Conservation (phyloP, 2,888 invertebrate genomes). For the Protophormia terraenovae region DNA sequence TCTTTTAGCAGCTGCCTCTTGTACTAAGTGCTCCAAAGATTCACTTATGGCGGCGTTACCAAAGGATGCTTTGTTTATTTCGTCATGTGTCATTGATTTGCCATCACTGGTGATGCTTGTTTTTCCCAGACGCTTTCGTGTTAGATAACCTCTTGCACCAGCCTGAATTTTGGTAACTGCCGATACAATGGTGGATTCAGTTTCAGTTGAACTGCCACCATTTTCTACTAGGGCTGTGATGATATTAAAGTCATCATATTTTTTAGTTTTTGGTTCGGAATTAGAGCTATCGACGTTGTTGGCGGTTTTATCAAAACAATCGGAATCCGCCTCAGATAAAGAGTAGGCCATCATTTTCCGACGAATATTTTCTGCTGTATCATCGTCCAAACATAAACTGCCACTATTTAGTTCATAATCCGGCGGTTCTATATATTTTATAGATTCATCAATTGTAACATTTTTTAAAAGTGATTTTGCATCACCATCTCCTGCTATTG, state of each 20-base stretch:
- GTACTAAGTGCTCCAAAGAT: conserved; percentile 77
- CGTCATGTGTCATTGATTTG: conserved; percentile 72
- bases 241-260: conserved; percentile 76
- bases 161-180: conserved; percentile 80
- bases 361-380: conserved; percentile 76
- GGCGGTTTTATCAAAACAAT: conserved; percentile 74
- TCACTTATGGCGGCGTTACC: conserved; percentile 79
- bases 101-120: conserved; percentile 73
- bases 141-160: conserved; percentile 77
- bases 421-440: conserved; percentile 62
- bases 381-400: conserved; percentile 73
- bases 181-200: conserved; percentile 79
- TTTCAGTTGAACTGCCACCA: conserved; percentile 77
- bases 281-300: conserved; percentile 1
- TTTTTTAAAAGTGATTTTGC: conserved; percentile 71
- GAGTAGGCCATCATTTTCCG: conserved; percentile 79
- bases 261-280: conserved; percentile 46
- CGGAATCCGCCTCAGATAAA: conserved; percentile 79
- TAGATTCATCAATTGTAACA: conserved; percentile 73
- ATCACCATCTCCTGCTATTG: conserved; percentile 72
- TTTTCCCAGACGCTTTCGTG: conserved; percentile 75
- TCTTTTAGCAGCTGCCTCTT: conserved; percentile 74
- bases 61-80: conserved; percentile 75
- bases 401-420: conserved; percentile 69
- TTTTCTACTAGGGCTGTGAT: conserved; percentile 77